These are phyloP conservation scores for Diuraphis noxia DNA, from an alignment of 1,140 invertebrate genomes.

Conservation along the genomic window DNA sequence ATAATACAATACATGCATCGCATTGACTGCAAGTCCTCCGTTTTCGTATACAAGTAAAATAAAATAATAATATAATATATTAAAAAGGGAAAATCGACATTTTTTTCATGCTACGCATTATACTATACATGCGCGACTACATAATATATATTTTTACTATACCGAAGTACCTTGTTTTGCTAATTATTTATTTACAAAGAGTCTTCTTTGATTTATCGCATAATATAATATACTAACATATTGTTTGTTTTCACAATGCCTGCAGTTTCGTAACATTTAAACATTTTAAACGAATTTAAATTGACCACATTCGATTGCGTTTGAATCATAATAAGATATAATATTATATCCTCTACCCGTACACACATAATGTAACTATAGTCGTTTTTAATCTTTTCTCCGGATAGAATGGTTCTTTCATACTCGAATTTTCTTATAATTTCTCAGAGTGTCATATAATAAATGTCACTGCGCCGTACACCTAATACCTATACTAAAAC, in stretches of 20 bases:
- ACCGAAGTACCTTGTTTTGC: neutral
- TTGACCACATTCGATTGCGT: neutral
- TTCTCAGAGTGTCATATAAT: neutral
- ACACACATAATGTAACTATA: neutral
- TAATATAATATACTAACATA: neutral
- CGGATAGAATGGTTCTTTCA: neutral
- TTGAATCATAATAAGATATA: neutral
- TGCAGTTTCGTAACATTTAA: constrained; percentile 14
- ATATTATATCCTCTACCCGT: neutral
- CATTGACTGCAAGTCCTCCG: neutral
- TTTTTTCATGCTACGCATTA: neutral
- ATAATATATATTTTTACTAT: neutral
- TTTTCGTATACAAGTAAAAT: neutral
- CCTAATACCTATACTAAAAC: too few relatives aligned
- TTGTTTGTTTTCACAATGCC: neutral
- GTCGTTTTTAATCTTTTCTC: neutral
- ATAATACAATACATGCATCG: constrained; percentile 10
- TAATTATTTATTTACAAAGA: neutral
- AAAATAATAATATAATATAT: neutral
- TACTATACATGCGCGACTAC: neutral
- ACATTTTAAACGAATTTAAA: constrained; percentile 13
- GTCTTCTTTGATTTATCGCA: neutral
- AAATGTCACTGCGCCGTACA: too few relatives aligned
- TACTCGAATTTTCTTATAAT: neutral
- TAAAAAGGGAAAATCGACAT: constrained; percentile 17